A percentile compares a stretch with the other conserved stretches of the same genome.
These are phyloP conservation scores for Apamea sordens DNA, from an alignment of 2,888 invertebrate species.

Conservation along the genomic window DNA sequence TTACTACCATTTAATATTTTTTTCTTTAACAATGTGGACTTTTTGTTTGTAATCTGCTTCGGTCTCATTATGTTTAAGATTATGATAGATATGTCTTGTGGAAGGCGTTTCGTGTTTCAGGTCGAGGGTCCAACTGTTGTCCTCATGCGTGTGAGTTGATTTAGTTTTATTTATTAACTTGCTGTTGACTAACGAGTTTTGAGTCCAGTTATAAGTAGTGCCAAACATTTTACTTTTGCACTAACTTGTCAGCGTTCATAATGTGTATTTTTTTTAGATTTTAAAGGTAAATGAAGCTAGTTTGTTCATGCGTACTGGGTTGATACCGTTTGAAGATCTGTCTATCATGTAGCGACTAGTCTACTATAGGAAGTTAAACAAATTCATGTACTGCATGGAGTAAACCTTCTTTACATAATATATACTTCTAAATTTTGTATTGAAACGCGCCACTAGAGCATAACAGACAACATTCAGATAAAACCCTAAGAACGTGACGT, in stretches of 20 bases:
- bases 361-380: background rate
- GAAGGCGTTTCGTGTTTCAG: background rate
- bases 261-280: background rate
- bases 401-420: background rate
- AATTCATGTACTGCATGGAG: background rate
- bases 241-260: background rate
- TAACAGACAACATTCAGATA: conserved; percentile 47
- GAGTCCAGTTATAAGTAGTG: background rate
- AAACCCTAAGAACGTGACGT: conserved; percentile 14
- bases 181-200: background rate
- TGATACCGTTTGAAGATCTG: background rate
- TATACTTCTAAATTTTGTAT: conserved; percentile 17
- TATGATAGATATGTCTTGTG: conserved; percentile 1
- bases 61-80: conserved; percentile 15
- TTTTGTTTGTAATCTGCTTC: conserved; percentile 21
- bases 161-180: background rate
- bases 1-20: conserved; percentile 61
- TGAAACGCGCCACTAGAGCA: conserved; percentile 43
- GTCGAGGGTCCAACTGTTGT: background rate
- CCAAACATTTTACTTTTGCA: background rate
- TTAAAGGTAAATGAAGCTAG: background rate
- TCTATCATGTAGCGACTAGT: background rate
- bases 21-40: conserved; percentile 38
- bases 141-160: background rate
- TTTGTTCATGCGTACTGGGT: background rate